A percentile compares a stretch with the other conserved stretches of the same genome.
Evolutionary conservation across 1,140 invertebrate species (phyloP).

Genomic region (Mycetomoellerius zeteki): DNA sequence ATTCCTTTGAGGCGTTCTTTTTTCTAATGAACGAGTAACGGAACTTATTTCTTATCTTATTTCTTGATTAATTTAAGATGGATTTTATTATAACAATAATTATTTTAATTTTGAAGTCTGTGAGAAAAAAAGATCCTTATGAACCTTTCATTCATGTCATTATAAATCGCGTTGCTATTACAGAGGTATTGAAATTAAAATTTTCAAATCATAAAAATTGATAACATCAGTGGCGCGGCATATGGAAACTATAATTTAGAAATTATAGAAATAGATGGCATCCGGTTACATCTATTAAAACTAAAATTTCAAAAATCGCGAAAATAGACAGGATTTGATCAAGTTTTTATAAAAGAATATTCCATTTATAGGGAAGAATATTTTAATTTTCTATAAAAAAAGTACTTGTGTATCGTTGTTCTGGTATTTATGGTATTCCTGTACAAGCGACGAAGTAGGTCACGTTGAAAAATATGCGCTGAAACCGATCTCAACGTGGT

Average conservation of each 20-base stretch:
- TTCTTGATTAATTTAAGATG: not conserved
- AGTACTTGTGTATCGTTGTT: not conserved
- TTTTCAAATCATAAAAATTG: not conserved
- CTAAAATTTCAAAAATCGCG: not conserved
- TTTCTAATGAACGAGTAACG: not conserved
- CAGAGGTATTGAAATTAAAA: not conserved
- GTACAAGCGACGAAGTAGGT: slow-evolving; percentile 44
- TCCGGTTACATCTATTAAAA: not conserved
- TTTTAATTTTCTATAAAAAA: not conserved
- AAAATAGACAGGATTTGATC: not conserved
- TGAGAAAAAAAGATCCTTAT: not conserved
- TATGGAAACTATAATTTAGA: not conserved
- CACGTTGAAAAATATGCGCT: slow-evolving; percentile 40
- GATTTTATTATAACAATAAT: not conserved
- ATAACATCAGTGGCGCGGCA: not conserved
- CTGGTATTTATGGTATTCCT: slow-evolving; percentile 44
- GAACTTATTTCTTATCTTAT: slow-evolving; percentile 1
- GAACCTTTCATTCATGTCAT: not conserved
- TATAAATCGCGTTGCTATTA: not conserved
- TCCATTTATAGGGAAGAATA: not conserved
- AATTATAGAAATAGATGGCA: not conserved
- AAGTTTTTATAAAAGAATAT: not conserved
- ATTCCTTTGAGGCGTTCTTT: not conserved
- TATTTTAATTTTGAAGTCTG: not conserved
- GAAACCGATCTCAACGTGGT: slow-evolving; percentile 20